Percentiles rank a stretch among this genome's conserved stretches.
These are phyloP conservation scores for Potamarius usumacintae DNA, from an alignment of 2,113 vertebrate genomes.

Conservation along the genomic window DNA sequence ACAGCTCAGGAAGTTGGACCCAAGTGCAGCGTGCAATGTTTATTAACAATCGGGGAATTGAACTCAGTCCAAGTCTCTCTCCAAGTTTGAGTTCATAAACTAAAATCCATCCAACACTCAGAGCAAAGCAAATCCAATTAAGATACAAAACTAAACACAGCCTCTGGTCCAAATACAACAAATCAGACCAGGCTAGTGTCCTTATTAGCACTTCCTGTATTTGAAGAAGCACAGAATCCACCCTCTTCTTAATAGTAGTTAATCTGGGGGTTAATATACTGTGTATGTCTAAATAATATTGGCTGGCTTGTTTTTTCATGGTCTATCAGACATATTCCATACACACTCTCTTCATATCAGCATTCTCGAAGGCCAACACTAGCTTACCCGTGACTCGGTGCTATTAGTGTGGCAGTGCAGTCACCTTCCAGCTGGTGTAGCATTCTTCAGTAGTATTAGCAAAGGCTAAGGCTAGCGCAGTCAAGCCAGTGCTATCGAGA, in stretches of 20 bases:
- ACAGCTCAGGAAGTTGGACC: constrained; percentile 26
- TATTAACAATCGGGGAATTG: constrained; percentile 29
- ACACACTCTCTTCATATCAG: too few species aligned
- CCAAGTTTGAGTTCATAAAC: constrained; percentile 22
- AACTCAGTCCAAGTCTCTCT: background rate
- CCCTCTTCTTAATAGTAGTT: background rate
- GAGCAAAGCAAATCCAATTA: constrained; percentile 23
- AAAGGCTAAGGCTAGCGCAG: too few species aligned
- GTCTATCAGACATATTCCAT: too few species aligned
- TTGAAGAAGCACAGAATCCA: background rate
- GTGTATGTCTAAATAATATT: background rate
- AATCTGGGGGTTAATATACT: background rate
- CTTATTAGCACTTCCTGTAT: background rate
- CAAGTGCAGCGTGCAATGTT: constrained; percentile 22
- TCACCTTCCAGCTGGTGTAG: too few species aligned
- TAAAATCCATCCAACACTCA: constrained; percentile 9
- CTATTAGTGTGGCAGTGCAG: too few species aligned
- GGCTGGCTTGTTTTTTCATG: too few species aligned
- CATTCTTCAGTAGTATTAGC: too few species aligned
- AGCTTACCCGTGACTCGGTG: too few species aligned
- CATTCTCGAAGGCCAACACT: too few species aligned
- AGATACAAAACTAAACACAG: background rate
- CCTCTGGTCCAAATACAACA: background rate
- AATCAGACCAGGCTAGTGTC: background rate
- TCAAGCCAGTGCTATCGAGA: too few species aligned